Evolutionary conservation across 2,888 invertebrate genomes (phyloP).

Genomic region (Cryptus viduatorius): DNA sequence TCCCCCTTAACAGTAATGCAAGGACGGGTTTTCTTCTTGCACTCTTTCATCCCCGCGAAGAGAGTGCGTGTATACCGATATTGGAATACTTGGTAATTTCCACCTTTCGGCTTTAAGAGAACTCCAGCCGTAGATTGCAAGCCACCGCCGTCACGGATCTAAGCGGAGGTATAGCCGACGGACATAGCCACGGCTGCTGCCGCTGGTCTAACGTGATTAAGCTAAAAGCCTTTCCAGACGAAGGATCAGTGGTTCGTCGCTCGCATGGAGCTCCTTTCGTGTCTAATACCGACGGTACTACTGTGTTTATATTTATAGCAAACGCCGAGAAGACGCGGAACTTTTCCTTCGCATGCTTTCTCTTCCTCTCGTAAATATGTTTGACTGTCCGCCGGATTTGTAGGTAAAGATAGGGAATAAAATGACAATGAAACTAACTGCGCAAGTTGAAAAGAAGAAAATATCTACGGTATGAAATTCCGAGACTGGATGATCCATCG

Average conservation of each 20-base stretch:
- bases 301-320: slow-evolving; percentile 6
- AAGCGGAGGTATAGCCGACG: slow-evolving; percentile 55
- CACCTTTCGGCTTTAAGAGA: slow-evolving; percentile 67
- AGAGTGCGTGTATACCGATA: slow-evolving; percentile 63
- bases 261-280: slow-evolving; percentile 41
- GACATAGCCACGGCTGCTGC: slow-evolving; percentile 61
- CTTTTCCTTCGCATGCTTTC: slow-evolving; percentile 4
- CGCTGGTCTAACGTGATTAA: slow-evolving; percentile 74
- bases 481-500: not conserved
- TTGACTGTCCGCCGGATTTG: not conserved
- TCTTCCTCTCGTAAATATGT: slow-evolving; percentile 5
- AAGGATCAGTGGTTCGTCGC: slow-evolving; percentile 66
- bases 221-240: slow-evolving; percentile 74
- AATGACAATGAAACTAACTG: not conserved
- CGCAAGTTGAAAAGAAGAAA: not conserved
- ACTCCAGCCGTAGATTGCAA: slow-evolving; percentile 51
- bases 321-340: slow-evolving; percentile 6
- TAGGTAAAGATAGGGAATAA: not conserved
- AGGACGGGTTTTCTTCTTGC: slow-evolving; percentile 37
- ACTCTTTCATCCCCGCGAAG: slow-evolving; percentile 51
- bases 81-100: slow-evolving; percentile 73
- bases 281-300: not conserved
- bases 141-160: slow-evolving; percentile 55
- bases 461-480: not conserved
- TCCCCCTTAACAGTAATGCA: slow-evolving; percentile 25